Percentiles rank a stretch among this genome's conserved stretches.
Evolutionary conservation across 1,140 invertebrate species (phyloP).

Genomic region (Melipona quadrifasciata): DNA sequence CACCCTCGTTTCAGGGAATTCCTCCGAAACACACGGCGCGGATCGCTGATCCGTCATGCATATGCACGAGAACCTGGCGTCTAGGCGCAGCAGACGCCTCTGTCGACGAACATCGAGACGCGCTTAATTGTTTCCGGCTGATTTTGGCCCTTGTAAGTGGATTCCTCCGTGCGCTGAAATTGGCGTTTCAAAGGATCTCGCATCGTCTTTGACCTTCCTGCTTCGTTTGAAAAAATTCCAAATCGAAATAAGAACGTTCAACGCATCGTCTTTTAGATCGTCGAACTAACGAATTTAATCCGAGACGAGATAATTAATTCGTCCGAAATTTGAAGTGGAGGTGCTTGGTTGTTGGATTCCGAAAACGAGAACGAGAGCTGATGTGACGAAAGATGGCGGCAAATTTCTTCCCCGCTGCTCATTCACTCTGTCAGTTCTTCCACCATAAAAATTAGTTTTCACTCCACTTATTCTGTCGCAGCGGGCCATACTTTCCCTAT

Average conservation of each 20-base stretch:
- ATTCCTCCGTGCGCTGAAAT: neutral
- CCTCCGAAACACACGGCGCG: constrained; percentile 3
- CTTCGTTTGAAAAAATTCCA: no score
- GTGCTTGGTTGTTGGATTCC: no score
- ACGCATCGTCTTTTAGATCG: no score
- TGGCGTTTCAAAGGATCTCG: neutral
- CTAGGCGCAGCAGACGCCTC: neutral
- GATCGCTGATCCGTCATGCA: constrained; percentile 18
- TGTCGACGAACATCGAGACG: constrained; percentile 1
- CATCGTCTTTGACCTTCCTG: neutral
- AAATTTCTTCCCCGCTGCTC: no score
- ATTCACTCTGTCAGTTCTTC: no score
- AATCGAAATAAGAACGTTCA: no score
- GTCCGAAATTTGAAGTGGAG: neutral
- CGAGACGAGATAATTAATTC: neutral
- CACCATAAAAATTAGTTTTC: no score
- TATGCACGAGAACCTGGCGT: neutral
- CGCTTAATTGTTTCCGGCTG: constrained; percentile 1
- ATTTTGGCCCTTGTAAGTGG: neutral
- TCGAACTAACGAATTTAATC: no score
- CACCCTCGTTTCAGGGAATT: neutral
- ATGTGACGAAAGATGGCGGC: no score
- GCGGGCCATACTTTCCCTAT: no score
- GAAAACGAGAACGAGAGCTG: no score
- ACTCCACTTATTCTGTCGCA: no score